Evolutionary conservation across 1,140 invertebrate genomes (phyloP).

Genomic region (Ephestia elutella): DNA sequence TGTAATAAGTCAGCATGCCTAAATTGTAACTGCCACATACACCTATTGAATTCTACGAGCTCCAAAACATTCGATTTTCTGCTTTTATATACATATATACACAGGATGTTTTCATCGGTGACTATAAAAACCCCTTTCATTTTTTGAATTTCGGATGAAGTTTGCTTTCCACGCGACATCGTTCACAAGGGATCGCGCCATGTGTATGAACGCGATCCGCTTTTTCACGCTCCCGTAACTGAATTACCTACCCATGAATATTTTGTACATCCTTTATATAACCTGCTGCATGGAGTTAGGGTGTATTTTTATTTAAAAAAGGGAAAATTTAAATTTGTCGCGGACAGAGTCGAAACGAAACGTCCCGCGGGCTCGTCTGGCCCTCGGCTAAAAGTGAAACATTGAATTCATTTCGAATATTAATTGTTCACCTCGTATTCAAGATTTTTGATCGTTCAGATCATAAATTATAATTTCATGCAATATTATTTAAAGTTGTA

Average conservation of each 20-base stretch:
- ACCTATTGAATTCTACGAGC: neutral
- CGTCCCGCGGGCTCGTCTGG: slow-evolving; percentile 16
- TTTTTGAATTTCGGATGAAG: slow-evolving; percentile 24
- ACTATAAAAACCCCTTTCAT: slow-evolving; percentile 4
- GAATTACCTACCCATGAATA: slow-evolving; percentile 29
- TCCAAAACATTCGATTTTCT: neutral
- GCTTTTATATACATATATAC: slow-evolving; percentile 1
- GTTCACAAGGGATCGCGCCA: slow-evolving; percentile 30
- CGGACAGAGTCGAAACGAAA: neutral
- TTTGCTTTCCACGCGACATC: slow-evolving; percentile 32
- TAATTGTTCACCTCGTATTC: slow-evolving; percentile 17
- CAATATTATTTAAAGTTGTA: neutral
- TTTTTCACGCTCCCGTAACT: slow-evolving; percentile 38
- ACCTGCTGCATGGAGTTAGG: slow-evolving; percentile 9
- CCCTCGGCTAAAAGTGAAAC: slow-evolving; percentile 16
- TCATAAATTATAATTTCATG: neutral
- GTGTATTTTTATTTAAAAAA: slow-evolving; percentile 8
- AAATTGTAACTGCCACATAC: too few relatives aligned
- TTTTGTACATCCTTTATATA: slow-evolving; percentile 8
- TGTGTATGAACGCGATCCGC: slow-evolving; percentile 28
- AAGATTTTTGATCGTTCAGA: slow-evolving; percentile 6
- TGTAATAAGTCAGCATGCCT: too few relatives aligned
- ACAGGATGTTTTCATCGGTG: neutral
- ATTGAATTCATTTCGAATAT: slow-evolving; percentile 25
- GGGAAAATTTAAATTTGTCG: neutral